phyloP scores from a whole-genome alignment of 2,797 vertebrate genomes.

The Dryobates pubescens region DNA sequence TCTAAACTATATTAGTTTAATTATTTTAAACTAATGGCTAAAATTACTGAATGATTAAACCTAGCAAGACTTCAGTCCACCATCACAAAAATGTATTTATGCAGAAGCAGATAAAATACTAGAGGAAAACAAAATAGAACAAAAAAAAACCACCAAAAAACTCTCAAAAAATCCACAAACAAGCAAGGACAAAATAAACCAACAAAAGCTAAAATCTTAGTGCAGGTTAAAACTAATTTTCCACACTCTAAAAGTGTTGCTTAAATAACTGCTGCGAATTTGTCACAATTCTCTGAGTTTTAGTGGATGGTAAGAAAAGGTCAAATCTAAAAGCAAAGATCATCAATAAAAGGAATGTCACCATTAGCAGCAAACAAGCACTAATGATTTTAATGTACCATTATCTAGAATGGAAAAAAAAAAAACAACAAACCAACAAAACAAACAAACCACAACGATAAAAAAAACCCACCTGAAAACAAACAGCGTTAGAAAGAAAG shows the following conservation, averaged over 20 bases:
- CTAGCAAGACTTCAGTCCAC: background rate
- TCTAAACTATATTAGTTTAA: background rate
- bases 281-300: background rate
- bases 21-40: background rate
- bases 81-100: background rate
- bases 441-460: no score
- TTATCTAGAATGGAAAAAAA: background rate
- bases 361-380: background rate
- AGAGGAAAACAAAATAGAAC: no score
- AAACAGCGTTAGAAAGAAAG: background rate
- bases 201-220: background rate
- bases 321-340: constrained; percentile 38
- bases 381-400: constrained; percentile 11
- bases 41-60: background rate
- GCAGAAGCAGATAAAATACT: background rate
- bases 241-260: background rate
- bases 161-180: no score
- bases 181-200: background rate
- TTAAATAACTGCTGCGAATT: background rate
- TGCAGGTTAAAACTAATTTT: background rate
- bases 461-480: background rate
- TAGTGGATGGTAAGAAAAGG: background rate
- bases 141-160: no score
- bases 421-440: background rate
- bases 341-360: background rate